Evolutionary conservation across 2,113 vertebrate species (phyloP), one percentile per base, ranked within the genome.

Genomic region (Cinclus mexicanus): DNA sequence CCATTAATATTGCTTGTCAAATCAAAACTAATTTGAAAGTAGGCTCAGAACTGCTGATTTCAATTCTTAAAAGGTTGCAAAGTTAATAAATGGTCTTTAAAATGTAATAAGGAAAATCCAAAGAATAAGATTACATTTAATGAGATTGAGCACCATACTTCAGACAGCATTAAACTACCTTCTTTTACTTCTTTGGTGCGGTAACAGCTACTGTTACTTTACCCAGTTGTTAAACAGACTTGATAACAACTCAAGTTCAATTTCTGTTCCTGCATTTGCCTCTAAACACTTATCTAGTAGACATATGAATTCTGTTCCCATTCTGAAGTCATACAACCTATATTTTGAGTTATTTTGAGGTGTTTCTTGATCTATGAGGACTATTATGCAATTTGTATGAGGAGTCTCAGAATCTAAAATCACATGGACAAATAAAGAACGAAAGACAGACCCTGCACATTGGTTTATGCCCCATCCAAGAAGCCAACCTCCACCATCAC

Each of bases 91-190:
- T 8, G 7, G 37, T 90, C 50, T 94, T 96, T 70, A 93, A 95
- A 93, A 86, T 8, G 5, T 37, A 86, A 74, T 91, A 90, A 92
- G 39, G 29, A 77, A 94, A 93, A 85, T 74, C 85, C 71, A 67
- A 89, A 96, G 50, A 93, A 67, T 21, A 91, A 70, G 74, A 90
- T 88, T 77, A 94, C 23, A 42, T 72, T 91, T 90, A 91, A 93
- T 83, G 57, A 91, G 74, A 69, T 26, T 88, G 37, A 57, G 47
- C 35, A 90, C 11, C 19, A 55, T 49, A 88, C 33, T 9, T 10
- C 67, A 74, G 23, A 71, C 4, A 64, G 75, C 63, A 92, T 26
- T 90, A 69, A 94, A 72, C 57, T 83, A 89, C 28, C 6, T 86
- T 46, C 9, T 82, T 50, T 64, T 37, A 50, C 49, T 68, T 91